Conservation (phyloP, 2,888 invertebrate species). For the Rhogogaster chlorosoma region DNA sequence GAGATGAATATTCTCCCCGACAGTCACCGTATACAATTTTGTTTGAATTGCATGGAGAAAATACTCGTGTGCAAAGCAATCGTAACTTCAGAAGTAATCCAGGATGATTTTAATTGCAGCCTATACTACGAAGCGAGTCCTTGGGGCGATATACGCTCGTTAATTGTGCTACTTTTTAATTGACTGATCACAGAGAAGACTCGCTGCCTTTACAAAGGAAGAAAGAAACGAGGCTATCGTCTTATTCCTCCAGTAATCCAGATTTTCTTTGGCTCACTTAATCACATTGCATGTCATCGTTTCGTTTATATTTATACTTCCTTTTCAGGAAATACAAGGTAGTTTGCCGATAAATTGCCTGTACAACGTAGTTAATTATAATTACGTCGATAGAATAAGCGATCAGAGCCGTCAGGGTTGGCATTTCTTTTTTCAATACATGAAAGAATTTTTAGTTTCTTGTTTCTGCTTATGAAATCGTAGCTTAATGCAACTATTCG, state of each 20-base stretch:
- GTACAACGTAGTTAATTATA: neutral
- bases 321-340: neutral
- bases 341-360: neutral
- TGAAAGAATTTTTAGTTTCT: neutral
- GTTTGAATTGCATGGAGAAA: neutral
- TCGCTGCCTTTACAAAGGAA: conserved; percentile 31
- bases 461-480: neutral
- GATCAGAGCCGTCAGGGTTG: neutral
- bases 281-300: conserved; percentile 30
- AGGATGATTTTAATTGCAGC: conserved; percentile 37
- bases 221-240: conserved; percentile 21
- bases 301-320: conserved; percentile 34
- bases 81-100: neutral
- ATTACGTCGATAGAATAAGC: neutral
- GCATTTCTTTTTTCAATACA: neutral
- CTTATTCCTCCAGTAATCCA: conserved; percentile 26
- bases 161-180: conserved; percentile 47
- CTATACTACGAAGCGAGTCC: conserved; percentile 15
- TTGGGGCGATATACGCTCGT: conserved; percentile 31
- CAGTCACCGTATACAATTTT: neutral
- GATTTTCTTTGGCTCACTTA: conserved; percentile 40
- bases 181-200: conserved; percentile 42
- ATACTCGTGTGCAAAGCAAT: neutral
- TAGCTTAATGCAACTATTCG: neutral
- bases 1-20: neutral